These are phyloP conservation scores for Eurypyga helias DNA, from an alignment of 2,113 vertebrate species.

Conservation along the genomic window DNA sequence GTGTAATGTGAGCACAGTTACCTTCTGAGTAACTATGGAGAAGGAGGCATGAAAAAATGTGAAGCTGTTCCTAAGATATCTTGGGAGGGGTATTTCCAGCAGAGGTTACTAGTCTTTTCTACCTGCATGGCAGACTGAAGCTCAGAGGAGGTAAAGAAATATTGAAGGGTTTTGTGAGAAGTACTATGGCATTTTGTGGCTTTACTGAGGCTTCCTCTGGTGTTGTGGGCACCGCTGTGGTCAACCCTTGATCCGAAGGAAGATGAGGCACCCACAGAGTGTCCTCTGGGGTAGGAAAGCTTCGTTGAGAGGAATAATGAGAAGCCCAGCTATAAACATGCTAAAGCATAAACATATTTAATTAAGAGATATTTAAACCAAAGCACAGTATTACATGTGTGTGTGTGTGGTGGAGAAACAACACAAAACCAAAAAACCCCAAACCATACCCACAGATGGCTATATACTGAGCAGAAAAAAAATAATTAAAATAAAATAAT, in stretches of 20 bases:
- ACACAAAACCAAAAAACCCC: background rate
- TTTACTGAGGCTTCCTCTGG: background rate
- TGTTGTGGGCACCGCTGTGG: background rate
- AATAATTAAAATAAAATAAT: background rate
- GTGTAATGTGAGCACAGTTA: background rate
- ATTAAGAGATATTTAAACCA: background rate
- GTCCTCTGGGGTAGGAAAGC: background rate
- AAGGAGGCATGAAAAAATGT: background rate
- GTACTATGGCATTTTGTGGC: background rate
- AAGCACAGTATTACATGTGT: background rate
- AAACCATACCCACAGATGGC: background rate
- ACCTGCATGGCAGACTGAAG: background rate
- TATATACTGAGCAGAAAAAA: background rate
- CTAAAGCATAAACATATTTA: background rate
- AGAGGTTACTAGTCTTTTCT: background rate
- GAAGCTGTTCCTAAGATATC: background rate
- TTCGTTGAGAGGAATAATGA: background rate
- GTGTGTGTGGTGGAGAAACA: background rate
- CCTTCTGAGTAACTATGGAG: background rate
- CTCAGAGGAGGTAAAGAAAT: background rate
- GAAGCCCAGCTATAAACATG: background rate
- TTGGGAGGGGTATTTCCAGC: background rate
- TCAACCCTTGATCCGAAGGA: background rate
- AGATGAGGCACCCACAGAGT: fast-evolving
- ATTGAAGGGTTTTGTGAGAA: background rate